Evolutionary conservation across 2,797 vertebrate genomes (phyloP).

Genomic region (Gadopsis bispinosus): DNA sequence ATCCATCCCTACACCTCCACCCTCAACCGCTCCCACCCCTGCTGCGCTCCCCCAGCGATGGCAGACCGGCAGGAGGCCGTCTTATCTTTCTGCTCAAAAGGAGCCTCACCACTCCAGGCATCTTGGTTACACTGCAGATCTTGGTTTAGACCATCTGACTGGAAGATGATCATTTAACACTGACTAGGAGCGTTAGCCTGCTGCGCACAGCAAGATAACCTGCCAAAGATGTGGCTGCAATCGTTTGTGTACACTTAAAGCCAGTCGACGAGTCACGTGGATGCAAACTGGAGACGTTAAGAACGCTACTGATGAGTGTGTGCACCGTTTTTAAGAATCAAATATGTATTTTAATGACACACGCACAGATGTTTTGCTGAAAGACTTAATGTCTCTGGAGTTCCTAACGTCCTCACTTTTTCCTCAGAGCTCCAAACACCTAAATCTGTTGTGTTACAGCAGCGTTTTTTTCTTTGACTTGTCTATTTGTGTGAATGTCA

Average conservation of each 20-base stretch:
- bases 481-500: conserved; percentile 75
- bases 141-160: conserved; percentile 20
- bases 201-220: conserved; percentile 25
- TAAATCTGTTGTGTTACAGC: conserved; percentile 27
- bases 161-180: conserved; percentile 57
- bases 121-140: conserved; percentile 28
- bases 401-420: conserved; percentile 18
- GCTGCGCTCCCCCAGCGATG: conserved; percentile 35
- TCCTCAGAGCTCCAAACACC: conserved; percentile 25
- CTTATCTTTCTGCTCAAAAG: conserved; percentile 62
- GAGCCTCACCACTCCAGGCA: conserved; percentile 31
- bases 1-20: conserved; percentile 18
- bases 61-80: conserved; percentile 31
- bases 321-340: not conserved
- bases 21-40: conserved; percentile 27
- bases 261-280: conserved; percentile 27
- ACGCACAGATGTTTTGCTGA: conserved; percentile 32
- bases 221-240: conserved; percentile 4
- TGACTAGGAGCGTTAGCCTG: conserved; percentile 4
- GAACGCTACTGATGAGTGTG: not conserved
- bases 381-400: not conserved
- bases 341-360: conserved; percentile 41
- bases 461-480: conserved; percentile 23
- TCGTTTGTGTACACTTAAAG: not conserved
- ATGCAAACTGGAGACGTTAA: conserved; percentile 30